phyloP scores from a whole-genome alignment of 2,113 vertebrate genomes.

The Aptenodytes forsteri region DNA sequence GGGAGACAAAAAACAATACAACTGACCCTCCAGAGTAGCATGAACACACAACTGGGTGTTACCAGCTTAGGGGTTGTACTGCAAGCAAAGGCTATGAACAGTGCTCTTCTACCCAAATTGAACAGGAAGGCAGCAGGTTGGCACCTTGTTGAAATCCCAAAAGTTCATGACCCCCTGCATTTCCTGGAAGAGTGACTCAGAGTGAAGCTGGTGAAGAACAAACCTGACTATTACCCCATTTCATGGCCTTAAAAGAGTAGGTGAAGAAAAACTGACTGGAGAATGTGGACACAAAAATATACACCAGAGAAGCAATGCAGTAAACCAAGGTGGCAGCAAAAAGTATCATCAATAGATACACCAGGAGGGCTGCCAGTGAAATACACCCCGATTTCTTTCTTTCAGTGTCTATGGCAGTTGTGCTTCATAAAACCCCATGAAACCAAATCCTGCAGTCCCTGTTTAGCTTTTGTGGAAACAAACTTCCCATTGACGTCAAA shows the following conservation, averaged over 20 bases:
- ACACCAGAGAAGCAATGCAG: not conserved
- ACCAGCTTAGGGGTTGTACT: not conserved
- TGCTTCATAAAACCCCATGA: not conserved
- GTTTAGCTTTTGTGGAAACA: not conserved
- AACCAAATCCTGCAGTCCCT: not conserved
- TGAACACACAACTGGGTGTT: not conserved
- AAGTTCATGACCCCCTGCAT: not conserved
- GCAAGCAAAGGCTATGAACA: not conserved
- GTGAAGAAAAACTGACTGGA: not conserved
- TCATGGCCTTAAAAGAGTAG: not conserved
- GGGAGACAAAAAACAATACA: not conserved
- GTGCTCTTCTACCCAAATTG: not conserved
- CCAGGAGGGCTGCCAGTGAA: not conserved
- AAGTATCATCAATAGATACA: not conserved
- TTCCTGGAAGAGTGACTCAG: not conserved
- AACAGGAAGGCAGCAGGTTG: not conserved
- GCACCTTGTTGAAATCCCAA: not conserved
- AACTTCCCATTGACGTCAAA: conserved; percentile 19
- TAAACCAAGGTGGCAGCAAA: not conserved
- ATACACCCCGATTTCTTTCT: not conserved
- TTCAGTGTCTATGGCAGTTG: not conserved
- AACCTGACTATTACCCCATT: not conserved
- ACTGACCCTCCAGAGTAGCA: not conserved
- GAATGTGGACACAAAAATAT: not conserved
- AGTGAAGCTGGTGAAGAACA: not conserved